phyloP scores from a whole-genome alignment of 2,888 invertebrate genomes.

The Oxystoma pomonae region DNA sequence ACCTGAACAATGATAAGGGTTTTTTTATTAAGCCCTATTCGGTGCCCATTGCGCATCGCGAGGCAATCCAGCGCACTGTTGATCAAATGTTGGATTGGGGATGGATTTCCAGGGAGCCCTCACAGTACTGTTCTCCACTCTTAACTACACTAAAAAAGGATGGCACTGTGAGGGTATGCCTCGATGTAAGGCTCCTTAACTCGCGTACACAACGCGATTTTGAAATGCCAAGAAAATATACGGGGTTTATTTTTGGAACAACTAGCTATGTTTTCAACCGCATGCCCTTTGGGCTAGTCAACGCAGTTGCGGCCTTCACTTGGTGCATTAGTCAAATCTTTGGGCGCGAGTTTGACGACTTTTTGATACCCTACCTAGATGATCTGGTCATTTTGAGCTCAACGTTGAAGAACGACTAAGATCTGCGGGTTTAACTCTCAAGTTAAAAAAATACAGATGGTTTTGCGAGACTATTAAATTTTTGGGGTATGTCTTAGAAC shows the following conservation, averaged over 20 bases:
- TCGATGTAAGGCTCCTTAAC: slow-evolving; percentile 24
- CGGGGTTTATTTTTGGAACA: slow-evolving; percentile 19
- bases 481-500: slow-evolving; percentile 17
- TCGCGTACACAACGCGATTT: slow-evolving; percentile 15
- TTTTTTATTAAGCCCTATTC: slow-evolving; percentile 18
- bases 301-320: slow-evolving; percentile 11
- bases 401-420: slow-evolving; percentile 12
- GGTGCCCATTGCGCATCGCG: slow-evolving; percentile 12
- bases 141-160: slow-evolving; percentile 21
- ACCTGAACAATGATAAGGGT: slow-evolving; percentile 3
- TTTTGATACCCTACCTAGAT: slow-evolving; percentile 18
- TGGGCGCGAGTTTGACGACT: slow-evolving; percentile 12
- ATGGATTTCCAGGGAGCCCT: neutral
- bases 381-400: slow-evolving; percentile 16
- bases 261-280: slow-evolving; percentile 16
- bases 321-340: slow-evolving; percentile 9
- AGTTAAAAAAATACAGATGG: slow-evolving; percentile 16
- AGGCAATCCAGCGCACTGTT: slow-evolving; percentile 4
- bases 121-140: slow-evolving; percentile 20
- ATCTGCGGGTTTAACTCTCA: slow-evolving; percentile 13
- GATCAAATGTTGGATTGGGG: slow-evolving; percentile 2
- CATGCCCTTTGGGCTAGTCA: slow-evolving; percentile 21
- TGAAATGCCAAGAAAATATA: slow-evolving; percentile 21
- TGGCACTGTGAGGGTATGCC: slow-evolving; percentile 19
- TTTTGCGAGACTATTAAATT: slow-evolving; percentile 13